Conservation (phyloP, 2,888 invertebrate species). For the Trachelus tabidus region DNA sequence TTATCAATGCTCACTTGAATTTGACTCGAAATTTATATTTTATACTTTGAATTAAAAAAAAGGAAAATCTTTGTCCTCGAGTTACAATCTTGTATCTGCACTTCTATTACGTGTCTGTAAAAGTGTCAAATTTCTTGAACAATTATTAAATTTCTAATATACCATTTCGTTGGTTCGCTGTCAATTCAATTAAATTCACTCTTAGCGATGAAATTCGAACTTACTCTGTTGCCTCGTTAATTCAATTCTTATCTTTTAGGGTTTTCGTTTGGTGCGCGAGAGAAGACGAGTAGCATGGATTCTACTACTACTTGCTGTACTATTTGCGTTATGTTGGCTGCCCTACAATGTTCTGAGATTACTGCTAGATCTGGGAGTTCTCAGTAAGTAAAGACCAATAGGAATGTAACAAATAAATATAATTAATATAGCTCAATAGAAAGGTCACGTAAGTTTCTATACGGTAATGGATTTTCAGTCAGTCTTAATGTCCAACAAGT, state of each 20-base stretch:
- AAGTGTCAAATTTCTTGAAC: neutral
- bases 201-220: neutral
- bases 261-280: constrained; percentile 75
- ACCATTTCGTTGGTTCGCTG: neutral
- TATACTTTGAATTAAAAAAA: too few relatives aligned
- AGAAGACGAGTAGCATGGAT: constrained; percentile 82
- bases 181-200: neutral
- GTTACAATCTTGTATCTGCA: neutral
- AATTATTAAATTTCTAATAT: neutral
- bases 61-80: too few relatives aligned
- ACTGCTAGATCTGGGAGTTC: constrained; percentile 71
- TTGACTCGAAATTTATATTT: too few relatives aligned
- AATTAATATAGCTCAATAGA: neutral
- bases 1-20: too few relatives aligned
- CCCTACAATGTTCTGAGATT: constrained; percentile 80
- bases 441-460: neutral
- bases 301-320: constrained; percentile 76
- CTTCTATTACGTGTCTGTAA: neutral
- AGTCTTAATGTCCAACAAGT: neutral
- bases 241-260: constrained; percentile 60
- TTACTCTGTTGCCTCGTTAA: neutral
- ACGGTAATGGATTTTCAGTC: neutral
- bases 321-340: constrained; percentile 83
- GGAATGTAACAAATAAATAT: neutral
- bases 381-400: constrained; percentile 42